Percentiles rank a stretch among this genome's conserved stretches.
These are phyloP conservation scores for Stigmatopora argus DNA, from an alignment of 2,113 vertebrate genomes.

Conservation along the genomic window DNA sequence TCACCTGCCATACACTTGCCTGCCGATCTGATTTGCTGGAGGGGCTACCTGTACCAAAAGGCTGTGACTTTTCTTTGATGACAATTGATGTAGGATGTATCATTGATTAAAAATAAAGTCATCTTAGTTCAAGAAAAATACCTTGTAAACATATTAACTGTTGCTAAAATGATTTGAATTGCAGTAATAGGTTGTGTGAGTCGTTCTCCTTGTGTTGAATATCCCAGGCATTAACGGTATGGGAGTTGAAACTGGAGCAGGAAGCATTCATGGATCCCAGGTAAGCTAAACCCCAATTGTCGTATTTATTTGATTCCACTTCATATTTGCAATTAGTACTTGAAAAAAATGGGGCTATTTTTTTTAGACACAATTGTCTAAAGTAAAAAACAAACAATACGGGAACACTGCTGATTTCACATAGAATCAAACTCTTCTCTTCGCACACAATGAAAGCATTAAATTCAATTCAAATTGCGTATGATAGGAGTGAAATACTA, in stretches of 20 bases:
- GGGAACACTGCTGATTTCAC: neutral
- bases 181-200: neutral
- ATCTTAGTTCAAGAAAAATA: neutral
- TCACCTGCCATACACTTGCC: constrained; percentile 65
- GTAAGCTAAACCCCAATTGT: constrained; percentile 62
- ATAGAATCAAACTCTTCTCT: neutral
- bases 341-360: neutral
- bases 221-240: constrained; percentile 75
- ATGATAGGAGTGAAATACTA: neutral
- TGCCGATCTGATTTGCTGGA: constrained; percentile 71
- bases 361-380: neutral
- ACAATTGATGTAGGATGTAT: constrained; percentile 1
- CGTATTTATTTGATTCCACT: neutral
- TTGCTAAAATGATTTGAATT: neutral
- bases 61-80: constrained; percentile 38
- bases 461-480: neutral
- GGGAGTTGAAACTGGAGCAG: constrained; percentile 77
- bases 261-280: constrained; percentile 84
- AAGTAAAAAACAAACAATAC: neutral
- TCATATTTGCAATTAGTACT: neutral
- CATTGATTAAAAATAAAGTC: neutral
- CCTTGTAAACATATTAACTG: neutral
- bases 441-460: neutral
- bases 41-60: constrained; percentile 73
- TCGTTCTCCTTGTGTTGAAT: constrained; percentile 31